Evolutionary conservation across 2,797 vertebrate species (phyloP).

Genomic region (Lagocephalus sceleratus): DNA sequence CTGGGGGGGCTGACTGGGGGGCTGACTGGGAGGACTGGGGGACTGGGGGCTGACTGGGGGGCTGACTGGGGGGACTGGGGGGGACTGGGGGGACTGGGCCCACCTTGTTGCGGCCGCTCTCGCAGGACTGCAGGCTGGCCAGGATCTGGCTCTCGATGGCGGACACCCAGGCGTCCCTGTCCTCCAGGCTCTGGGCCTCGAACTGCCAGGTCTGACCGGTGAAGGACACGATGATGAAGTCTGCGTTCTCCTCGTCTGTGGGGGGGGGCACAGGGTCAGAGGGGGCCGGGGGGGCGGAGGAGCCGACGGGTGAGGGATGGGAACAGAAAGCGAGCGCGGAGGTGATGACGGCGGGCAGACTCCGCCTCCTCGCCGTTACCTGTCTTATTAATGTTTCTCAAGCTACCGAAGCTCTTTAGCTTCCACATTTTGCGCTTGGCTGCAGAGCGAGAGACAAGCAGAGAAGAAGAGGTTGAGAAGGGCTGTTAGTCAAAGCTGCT

Average conservation of each 20-base stretch:
- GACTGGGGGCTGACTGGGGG: too few relatives aligned
- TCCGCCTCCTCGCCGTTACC: constrained; percentile 80
- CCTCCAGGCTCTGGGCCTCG: constrained; percentile 90
- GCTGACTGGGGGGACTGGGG: not conserved
- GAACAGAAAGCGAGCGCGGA: constrained; percentile 6
- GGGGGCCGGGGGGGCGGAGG: not conserved
- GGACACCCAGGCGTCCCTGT: constrained; percentile 91
- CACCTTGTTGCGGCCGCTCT: constrained; percentile 89
- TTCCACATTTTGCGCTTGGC: constrained; percentile 99
- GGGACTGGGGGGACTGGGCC: not conserved
- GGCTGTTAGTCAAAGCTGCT: constrained; percentile 3
- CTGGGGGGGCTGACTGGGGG: too few relatives aligned
- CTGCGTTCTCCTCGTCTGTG: constrained; percentile 90
- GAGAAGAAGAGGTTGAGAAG: constrained; percentile 52
- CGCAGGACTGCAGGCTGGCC: constrained; percentile 93
- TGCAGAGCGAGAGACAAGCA: constrained; percentile 75
- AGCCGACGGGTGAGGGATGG: not conserved
- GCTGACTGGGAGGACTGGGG: too few relatives aligned
- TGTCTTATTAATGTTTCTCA: constrained; percentile 99
- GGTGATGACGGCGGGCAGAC: constrained; percentile 17
- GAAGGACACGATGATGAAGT: constrained; percentile 94
- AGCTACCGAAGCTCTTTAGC: constrained; percentile 99
- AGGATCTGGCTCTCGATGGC: constrained; percentile 97
- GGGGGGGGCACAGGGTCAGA: not conserved
- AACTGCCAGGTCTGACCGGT: constrained; percentile 98